Evolutionary conservation across 64 coral and sea anemone species (phyloP).

Genomic region (Anthopleura sola): DNA sequence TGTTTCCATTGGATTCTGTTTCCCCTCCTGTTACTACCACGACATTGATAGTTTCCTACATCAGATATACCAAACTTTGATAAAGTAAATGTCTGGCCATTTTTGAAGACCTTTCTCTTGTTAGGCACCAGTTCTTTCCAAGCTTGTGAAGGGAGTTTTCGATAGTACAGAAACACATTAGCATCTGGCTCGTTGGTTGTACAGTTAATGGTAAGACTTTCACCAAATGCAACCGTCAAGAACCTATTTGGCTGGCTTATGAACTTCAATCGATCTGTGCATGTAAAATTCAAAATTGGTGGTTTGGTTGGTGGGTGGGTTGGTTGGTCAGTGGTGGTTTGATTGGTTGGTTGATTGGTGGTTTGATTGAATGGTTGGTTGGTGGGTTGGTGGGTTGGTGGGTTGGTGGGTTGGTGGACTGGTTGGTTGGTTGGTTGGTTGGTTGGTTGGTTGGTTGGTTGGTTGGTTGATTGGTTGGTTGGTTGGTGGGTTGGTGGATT

Average conservation of each 20-base stretch:
- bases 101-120: background rate
- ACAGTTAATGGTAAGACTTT: background rate
- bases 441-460: no score
- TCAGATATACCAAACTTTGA: background rate
- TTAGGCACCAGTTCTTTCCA: background rate
- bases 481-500: no score
- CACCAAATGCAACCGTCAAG: background rate
- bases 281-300: background rate
- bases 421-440: no score
- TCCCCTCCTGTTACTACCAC: background rate
- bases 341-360: no score
- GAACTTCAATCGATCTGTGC: conserved; percentile 7
- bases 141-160: background rate
- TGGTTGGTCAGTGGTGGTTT: no score
- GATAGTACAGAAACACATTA: background rate
- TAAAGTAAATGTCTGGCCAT: background rate
- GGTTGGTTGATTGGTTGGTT: no score
- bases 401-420: no score
- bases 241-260: background rate
- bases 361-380: no score
- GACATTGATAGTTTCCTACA: background rate
- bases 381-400: no score
- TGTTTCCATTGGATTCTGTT: background rate
- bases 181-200: background rate
- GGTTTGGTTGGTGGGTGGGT: no score